These are phyloP conservation scores for Synergus laeviventris DNA, from an alignment of 2,888 invertebrate species.

Conservation along the genomic window DNA sequence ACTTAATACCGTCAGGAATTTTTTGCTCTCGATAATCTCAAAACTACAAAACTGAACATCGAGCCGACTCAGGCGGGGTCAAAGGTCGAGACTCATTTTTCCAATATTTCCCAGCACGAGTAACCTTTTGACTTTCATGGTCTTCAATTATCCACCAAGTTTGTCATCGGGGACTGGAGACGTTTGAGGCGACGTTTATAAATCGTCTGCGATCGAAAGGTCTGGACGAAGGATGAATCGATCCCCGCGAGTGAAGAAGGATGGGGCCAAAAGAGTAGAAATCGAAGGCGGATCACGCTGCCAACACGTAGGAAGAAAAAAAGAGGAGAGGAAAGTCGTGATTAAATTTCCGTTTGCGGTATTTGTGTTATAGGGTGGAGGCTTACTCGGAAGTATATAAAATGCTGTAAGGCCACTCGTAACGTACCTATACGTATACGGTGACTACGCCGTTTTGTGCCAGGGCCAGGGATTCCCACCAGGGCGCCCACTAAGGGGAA, in stretches of 20 bases:
- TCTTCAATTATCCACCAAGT: constrained; percentile 37
- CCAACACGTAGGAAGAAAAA: constrained; percentile 35
- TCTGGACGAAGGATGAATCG: constrained; percentile 15
- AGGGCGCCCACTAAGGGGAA: constrained; percentile 7
- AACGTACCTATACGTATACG: constrained; percentile 56
- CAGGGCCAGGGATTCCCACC: constrained; percentile 44
- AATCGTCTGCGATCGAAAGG: constrained; percentile 42
- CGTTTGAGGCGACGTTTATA: constrained; percentile 47
- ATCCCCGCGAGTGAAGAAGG: constrained; percentile 22
- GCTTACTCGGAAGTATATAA: constrained; percentile 50
- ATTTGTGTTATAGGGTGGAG: constrained; percentile 39
- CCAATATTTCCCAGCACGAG: constrained; percentile 14
- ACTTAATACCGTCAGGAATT: not conserved
- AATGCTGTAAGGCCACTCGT: constrained; percentile 54
- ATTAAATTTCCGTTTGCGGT: constrained; percentile 61
- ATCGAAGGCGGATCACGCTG: constrained; percentile 45
- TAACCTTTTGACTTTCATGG: constrained; percentile 34
- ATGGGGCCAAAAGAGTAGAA: constrained; percentile 34
- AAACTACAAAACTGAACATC: not conserved
- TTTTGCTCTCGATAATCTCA: not conserved
- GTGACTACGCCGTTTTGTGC: constrained; percentile 44
- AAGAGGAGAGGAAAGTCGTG: constrained; percentile 48
- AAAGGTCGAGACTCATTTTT: constrained; percentile 16
- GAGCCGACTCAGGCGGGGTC: not conserved
- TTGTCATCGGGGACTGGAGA: constrained; percentile 23